A percentile compares a stretch with the other conserved stretches of the same genome.
Evolutionary conservation across 2,888 invertebrate species (phyloP).

Genomic region (Plusia festucae): DNA sequence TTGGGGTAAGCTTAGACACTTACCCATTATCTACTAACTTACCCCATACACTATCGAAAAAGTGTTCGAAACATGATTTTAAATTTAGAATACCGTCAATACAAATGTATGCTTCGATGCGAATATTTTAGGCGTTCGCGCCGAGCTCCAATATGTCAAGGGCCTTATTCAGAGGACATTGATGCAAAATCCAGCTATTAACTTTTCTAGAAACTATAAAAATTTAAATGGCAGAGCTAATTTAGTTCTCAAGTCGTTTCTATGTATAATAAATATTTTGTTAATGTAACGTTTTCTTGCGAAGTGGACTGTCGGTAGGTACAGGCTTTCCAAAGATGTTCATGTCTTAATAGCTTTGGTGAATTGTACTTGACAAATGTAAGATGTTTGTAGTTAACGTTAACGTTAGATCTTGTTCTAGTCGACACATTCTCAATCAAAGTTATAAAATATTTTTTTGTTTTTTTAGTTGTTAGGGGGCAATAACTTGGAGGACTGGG

Average conservation of each 20-base stretch:
- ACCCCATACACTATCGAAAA: too few relatives aligned
- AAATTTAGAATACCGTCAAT: too few relatives aligned
- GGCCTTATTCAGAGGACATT: slow-evolving; percentile 12
- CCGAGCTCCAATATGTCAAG: too few relatives aligned
- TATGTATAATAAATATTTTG: slow-evolving; percentile 10
- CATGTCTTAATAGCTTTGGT: slow-evolving; percentile 3
- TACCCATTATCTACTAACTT: too few relatives aligned
- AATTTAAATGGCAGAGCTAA: slow-evolving; percentile 12
- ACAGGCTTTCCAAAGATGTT: background rate
- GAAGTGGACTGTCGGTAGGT: background rate
- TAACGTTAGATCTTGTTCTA: background rate
- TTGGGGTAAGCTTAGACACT: too few relatives aligned
- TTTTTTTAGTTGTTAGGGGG: too few relatives aligned
- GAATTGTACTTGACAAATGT: background rate
- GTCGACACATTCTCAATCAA: too few relatives aligned
- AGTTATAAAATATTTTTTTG: too few relatives aligned
- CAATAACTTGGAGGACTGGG: too few relatives aligned
- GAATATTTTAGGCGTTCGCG: too few relatives aligned
- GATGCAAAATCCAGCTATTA: slow-evolving; percentile 5
- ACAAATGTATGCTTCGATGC: too few relatives aligned
- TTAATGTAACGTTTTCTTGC: slow-evolving; percentile 2
- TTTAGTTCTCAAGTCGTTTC: slow-evolving; percentile 22
- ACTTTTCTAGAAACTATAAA: slow-evolving; percentile 16
- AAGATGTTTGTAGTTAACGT: background rate
- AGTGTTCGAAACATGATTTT: too few relatives aligned